These are phyloP conservation scores for Conopomorpha cramerella DNA, from an alignment of 1,140 invertebrate genomes.

Conservation along the genomic window DNA sequence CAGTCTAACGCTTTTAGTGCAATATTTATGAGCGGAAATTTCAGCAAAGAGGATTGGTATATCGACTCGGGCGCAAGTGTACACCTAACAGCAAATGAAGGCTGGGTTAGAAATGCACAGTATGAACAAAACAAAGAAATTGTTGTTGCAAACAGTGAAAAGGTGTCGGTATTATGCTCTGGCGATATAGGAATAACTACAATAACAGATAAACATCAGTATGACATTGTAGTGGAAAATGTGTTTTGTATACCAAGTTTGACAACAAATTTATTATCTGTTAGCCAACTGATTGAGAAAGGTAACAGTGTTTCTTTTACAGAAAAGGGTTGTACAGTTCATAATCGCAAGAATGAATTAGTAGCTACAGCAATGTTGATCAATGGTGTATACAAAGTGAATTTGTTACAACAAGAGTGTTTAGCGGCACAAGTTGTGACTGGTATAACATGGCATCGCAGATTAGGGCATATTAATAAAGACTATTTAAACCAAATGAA, in stretches of 20 bases:
- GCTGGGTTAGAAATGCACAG: constrained; percentile 9
- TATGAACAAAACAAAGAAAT: constrained; percentile 10
- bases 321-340: constrained; percentile 6
- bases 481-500: constrained; percentile 1
- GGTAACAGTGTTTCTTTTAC: constrained; percentile 8
- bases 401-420: constrained; percentile 1
- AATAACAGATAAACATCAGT: constrained; percentile 5
- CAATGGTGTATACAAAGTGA: constrained; percentile 11
- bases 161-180: constrained; percentile 8
- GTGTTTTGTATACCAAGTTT: constrained; percentile 8
- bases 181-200: constrained; percentile 9
- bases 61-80: constrained; percentile 15
- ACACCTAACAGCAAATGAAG: constrained; percentile 16
- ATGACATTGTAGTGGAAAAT: constrained; percentile 7
- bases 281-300: constrained; percentile 5
- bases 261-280: constrained; percentile 6
- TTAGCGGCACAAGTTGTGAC: background rate
- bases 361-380: constrained; percentile 8
- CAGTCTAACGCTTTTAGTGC: constrained; percentile 9
- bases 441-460: background rate
- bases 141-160: constrained; percentile 8
- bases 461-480: constrained; percentile 1
- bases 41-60: constrained; percentile 17
- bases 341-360: constrained; percentile 9
- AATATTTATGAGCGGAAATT: constrained; percentile 13